Conservation (phyloP, 2,888 invertebrate species). For the Agrilus cyanescens region DNA sequence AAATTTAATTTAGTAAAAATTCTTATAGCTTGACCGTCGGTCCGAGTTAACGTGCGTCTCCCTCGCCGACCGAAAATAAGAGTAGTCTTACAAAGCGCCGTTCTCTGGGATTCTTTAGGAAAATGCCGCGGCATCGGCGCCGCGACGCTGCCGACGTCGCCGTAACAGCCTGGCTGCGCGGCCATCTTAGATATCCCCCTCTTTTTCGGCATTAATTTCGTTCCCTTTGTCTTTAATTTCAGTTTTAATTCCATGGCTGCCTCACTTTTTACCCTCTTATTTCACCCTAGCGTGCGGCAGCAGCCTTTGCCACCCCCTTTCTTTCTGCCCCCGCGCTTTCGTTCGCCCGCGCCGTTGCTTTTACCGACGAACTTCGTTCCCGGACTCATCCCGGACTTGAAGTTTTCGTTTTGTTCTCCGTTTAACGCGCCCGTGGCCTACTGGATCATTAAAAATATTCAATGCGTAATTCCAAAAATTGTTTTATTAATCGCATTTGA, state of each 20-base stretch:
- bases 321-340: constrained; percentile 15
- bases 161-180: constrained; percentile 8
- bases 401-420: neutral
- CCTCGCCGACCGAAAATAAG: no score
- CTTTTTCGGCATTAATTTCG: constrained; percentile 32
- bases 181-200: constrained; percentile 27
- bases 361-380: neutral
- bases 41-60: no score
- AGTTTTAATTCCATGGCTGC: constrained; percentile 36
- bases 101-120: no score
- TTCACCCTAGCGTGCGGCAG: constrained; percentile 27
- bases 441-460: neutral
- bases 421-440: neutral
- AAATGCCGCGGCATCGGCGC: neutral
- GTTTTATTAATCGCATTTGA: no score
- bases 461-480: no score
- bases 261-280: constrained; percentile 37
- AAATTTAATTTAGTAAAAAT: no score
- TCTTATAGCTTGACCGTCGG: no score
- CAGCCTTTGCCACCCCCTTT: constrained; percentile 8
- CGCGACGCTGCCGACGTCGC: neutral
- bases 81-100: no score
- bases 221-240: constrained; percentile 38
- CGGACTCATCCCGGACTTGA: neutral
- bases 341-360: constrained; percentile 5